These are phyloP conservation scores for Eufriesea mexicana DNA, from an alignment of 1,140 invertebrate species.

Conservation along the genomic window DNA sequence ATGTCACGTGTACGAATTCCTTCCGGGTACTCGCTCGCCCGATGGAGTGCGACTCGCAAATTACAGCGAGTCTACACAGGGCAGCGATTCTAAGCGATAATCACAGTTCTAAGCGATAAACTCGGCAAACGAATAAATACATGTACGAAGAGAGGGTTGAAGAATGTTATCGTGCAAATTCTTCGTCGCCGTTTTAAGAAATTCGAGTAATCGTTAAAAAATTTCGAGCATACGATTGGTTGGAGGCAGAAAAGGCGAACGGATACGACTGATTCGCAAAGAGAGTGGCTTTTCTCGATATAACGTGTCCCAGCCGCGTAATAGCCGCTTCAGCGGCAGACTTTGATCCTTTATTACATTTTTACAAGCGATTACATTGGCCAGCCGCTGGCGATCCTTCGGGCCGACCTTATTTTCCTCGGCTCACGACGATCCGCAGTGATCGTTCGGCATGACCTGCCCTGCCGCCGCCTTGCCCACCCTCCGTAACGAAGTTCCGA, in stretches of 20 bases:
- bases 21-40: constrained; percentile 10
- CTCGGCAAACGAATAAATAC: no score
- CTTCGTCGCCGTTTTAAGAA: no score
- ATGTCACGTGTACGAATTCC: constrained; percentile 46
- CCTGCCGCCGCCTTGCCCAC: constrained; percentile 23
- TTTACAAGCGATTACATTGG: constrained; percentile 79
- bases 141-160: no score
- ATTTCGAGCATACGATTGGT: no score
- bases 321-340: constrained; percentile 69
- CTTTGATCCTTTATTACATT: constrained; percentile 81
- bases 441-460: constrained; percentile 13
- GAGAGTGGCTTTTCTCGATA: constrained; percentile 1
- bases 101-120: no score
- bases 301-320: constrained; percentile 24
- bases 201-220: no score
- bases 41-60: neutral
- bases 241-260: no score
- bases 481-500: constrained; percentile 72
- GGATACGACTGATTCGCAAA: neutral
- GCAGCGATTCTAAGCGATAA: no score
- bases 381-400: constrained; percentile 75
- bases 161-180: no score
- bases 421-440: constrained; percentile 48
- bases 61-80: neutral
- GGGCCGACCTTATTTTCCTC: constrained; percentile 63